Evolutionary conservation across 2,797 vertebrate genomes (phyloP).

Genomic region (Phalanger gymnotis): DNA sequence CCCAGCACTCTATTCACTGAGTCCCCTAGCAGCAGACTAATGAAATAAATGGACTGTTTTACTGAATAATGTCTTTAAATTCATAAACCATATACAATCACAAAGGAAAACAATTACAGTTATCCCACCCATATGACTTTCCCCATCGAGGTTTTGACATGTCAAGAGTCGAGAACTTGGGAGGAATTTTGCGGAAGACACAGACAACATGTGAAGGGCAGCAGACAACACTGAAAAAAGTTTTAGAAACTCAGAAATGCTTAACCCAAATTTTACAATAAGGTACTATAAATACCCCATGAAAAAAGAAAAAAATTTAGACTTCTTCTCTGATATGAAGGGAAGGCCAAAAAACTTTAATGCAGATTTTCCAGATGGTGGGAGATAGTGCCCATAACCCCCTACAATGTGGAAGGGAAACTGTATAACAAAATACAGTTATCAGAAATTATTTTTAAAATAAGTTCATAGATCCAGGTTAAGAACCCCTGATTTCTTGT

Average conservation of each 20-base stretch:
- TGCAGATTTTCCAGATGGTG: neutral
- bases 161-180: neutral
- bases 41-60: neutral
- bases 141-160: neutral
- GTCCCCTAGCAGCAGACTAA: neutral
- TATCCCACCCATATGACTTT: neutral
- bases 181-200: neutral
- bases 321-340: neutral
- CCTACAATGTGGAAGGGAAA: neutral
- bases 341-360: neutral
- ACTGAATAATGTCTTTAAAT: neutral
- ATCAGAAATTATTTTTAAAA: neutral
- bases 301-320: neutral
- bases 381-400: too few species aligned
- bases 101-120: neutral
- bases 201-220: neutral
- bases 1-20: neutral
- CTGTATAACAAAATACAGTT: neutral
- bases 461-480: neutral
- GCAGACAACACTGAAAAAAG: neutral
- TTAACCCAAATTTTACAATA: neutral
- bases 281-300: too few species aligned
- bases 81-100: neutral
- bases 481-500: neutral
- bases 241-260: neutral